Evolutionary conservation across 1,140 invertebrate genomes (phyloP), one percentile per base, ranked within the genome.

Genomic region (Trichonephila clavipes): DNA sequence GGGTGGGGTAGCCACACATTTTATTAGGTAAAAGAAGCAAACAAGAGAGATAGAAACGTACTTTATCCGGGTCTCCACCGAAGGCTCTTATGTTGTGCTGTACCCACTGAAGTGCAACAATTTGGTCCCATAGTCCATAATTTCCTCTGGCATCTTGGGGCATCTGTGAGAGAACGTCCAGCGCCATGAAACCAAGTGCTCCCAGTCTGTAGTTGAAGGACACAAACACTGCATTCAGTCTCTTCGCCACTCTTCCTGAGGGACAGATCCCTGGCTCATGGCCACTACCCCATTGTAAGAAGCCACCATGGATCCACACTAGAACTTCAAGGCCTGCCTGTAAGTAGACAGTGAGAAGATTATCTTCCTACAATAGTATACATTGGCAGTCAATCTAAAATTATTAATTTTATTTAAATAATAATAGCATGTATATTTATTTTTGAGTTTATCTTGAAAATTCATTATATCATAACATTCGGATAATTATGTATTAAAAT

Each of bases 131-230:
- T 90, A 96, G 94, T 21, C 96, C 96, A 64, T 94, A 94, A 14
- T 94, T 94, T 6, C 93, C 93, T 16, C 24, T 64, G 0, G 88
- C 87, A 28, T 94, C 93, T n/a, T 82, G 82, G 10, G 89, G 82
- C 14, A 58, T 94, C 16, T 90, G 24, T 0, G 89, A 61, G 1
- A 94, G 40, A 3, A 91, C 61, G 66, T 94, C 93, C 8, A 94
- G 77, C 0, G 93, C 93, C 72, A 94, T 82, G 66, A 94, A 94
- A 98, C 98, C 98, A 77, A 99, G 96, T 94, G 98, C 98, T 83
- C 99, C 99, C 0, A 99, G 96, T n/a, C 99, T 97, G 96, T 99
- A 99, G 96, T 99, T 99, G 88, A 99, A 97, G 0, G 99, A 98
- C 0, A 99, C 98, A 0, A 99, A 94, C 6, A 94, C 94, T 16